A percentile compares a stretch with the other conserved stretches of the same genome.
Conservation (phyloP, 64 coral and sea anemone genomes). For the Porites australiensis region DNA sequence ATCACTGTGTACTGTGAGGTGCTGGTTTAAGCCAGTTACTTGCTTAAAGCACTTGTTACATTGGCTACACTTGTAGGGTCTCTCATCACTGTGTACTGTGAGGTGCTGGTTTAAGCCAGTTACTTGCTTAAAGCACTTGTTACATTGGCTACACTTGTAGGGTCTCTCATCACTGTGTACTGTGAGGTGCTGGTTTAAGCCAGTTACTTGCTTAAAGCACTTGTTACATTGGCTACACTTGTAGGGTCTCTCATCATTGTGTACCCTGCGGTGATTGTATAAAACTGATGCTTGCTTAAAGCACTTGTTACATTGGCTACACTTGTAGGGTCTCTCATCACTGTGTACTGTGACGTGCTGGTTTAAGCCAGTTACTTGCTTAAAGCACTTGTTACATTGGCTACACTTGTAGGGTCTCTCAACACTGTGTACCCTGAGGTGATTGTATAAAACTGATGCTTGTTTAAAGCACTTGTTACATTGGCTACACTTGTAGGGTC, state of each 20-base stretch:
- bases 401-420: background rate
- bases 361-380: background rate
- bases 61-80: background rate
- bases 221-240: too few species aligned
- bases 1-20: too few species aligned
- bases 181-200: too few species aligned
- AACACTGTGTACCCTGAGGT: background rate
- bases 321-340: background rate
- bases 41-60: background rate
- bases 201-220: too few species aligned
- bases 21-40: too few species aligned
- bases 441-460: background rate
- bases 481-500: background rate
- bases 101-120: background rate
- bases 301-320: background rate
- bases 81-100: background rate
- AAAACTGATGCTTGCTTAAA: background rate
- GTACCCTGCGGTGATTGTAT: background rate
- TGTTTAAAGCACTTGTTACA: background rate
- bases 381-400: background rate
- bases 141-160: background rate
- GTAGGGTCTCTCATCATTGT: background rate
- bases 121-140: background rate
- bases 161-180: too few species aligned
- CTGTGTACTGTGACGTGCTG: background rate